phyloP scores from a whole-genome alignment of 2,888 invertebrate species.

The Athetis lepigone region DNA sequence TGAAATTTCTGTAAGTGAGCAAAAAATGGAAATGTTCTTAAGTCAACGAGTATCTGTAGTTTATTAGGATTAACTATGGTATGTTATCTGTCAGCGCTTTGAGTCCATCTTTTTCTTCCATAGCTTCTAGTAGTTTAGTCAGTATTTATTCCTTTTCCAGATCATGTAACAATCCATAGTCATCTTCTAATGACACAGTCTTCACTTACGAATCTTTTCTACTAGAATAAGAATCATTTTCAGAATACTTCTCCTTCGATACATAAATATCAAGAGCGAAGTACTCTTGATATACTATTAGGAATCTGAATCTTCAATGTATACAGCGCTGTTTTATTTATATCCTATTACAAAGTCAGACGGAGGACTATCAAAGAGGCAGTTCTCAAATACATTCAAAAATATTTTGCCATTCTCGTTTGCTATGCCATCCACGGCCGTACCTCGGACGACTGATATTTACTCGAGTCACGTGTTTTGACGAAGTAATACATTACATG shows the following conservation, averaged over 20 bases:
- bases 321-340: neutral
- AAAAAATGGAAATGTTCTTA: no score
- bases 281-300: neutral
- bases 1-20: neutral
- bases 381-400: conserved; percentile 27
- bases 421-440: conserved; percentile 76
- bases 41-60: no score
- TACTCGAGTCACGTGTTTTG: conserved; percentile 81
- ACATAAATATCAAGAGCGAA: neutral
- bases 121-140: no score
- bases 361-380: conserved; percentile 16
- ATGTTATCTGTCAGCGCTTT: no score
- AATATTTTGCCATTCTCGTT: conserved; percentile 61
- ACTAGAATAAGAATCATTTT: no score
- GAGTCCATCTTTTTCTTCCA: no score
- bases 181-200: no score
- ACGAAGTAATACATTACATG: conserved; percentile 81
- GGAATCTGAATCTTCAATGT: neutral
- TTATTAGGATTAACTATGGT: no score
- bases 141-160: no score
- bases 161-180: no score
- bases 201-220: no score
- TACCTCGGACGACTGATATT: conserved; percentile 78
- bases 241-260: no score
- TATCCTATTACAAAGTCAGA: neutral